A percentile compares a stretch with the other conserved stretches of the same genome.
Conservation (phyloP, 2,888 invertebrate genomes). For the Orgyia antiqua region DNA sequence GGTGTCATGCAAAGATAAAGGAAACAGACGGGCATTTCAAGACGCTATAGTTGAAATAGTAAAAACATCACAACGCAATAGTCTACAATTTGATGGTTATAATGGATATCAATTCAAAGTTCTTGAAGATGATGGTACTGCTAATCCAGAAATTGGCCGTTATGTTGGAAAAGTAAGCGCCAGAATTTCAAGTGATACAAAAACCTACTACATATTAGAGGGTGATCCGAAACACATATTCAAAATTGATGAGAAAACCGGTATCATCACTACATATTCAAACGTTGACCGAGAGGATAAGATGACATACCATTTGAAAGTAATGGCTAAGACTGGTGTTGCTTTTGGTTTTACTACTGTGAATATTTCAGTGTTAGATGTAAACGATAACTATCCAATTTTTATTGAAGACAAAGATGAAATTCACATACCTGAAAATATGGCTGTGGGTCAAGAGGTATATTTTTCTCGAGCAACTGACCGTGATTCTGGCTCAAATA, state of each 20-base stretch:
- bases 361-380: conserved; percentile 88
- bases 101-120: conserved; percentile 90
- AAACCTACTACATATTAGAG: conserved; percentile 86
- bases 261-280: conserved; percentile 86
- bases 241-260: conserved; percentile 87
- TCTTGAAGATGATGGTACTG: conserved; percentile 86
- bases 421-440: conserved; percentile 89
- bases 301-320: conserved; percentile 85
- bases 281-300: conserved; percentile 91
- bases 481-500: conserved; percentile 92
- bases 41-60: conserved; percentile 90
- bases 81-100: conserved; percentile 85
- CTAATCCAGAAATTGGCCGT: conserved; percentile 79
- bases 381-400: conserved; percentile 94
- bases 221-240: conserved; percentile 90
- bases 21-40: conserved; percentile 83
- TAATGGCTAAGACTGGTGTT: conserved; percentile 88
- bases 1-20: conserved; percentile 89
- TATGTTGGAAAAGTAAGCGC: conserved; percentile 88
- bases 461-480: conserved; percentile 92
- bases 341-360: conserved; percentile 88
- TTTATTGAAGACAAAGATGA: conserved; percentile 89
- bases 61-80: conserved; percentile 83
- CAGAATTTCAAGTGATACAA: conserved; percentile 77
- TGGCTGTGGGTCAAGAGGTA: conserved; percentile 95